Evolutionary conservation across 1,140 invertebrate genomes (phyloP).

Genomic region (Melanaphis sacchari): DNA sequence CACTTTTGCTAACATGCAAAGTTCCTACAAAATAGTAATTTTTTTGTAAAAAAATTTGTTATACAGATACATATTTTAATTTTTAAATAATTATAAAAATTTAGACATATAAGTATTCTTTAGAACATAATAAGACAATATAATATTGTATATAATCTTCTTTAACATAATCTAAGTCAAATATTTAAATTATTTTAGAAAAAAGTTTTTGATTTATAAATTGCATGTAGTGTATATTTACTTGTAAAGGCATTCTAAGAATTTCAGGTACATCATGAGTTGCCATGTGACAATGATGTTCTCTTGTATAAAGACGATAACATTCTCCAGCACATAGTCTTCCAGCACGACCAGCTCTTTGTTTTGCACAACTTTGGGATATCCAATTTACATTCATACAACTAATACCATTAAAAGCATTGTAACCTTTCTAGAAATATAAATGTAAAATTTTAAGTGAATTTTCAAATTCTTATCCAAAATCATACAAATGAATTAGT

Average conservation of each 20-base stretch:
- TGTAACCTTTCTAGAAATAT: conserved; percentile 60
- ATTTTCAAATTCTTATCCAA: not conserved
- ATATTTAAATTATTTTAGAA: no score
- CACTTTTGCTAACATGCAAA: conserved; percentile 91
- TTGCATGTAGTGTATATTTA: conserved; percentile 6
- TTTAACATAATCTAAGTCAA: no score
- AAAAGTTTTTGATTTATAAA: no score
- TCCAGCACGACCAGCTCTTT: conserved; percentile 74
- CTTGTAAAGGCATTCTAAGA: conserved; percentile 69
- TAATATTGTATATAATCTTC: no score
- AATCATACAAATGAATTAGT: not conserved
- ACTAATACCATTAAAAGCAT: conserved; percentile 61
- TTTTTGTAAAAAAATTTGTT: not conserved
- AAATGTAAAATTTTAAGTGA: conserved; percentile 32
- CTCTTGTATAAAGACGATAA: conserved; percentile 75
- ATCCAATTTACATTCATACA: conserved; percentile 66
- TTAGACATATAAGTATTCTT: no score
- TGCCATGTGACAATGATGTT: conserved; percentile 65
- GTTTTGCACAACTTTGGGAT: conserved; percentile 71
- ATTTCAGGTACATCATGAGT: conserved; percentile 71
- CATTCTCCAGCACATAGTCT: conserved; percentile 77
- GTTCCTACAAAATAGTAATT: conserved; percentile 73
- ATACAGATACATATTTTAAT: not conserved
- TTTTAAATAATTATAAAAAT: not conserved
- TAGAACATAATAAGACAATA: no score